Percentiles rank a stretch among this genome's conserved stretches.
Conservation (phyloP, 2,797 vertebrate genomes). For the Rhodeus uyekii region DNA sequence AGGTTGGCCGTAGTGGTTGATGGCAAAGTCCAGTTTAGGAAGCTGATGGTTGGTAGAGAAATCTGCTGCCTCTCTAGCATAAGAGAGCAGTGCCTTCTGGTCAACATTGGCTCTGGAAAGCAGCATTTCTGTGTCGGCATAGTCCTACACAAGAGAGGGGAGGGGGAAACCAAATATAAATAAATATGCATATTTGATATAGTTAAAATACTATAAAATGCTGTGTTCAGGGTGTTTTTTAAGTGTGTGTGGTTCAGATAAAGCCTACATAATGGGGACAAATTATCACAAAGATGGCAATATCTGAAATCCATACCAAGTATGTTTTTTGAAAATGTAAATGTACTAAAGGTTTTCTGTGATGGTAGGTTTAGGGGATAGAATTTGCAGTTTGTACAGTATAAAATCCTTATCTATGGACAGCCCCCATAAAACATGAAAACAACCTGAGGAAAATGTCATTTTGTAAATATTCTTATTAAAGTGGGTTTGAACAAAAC, state of each 20-base stretch:
- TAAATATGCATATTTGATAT: background rate
- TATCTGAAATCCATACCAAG: background rate
- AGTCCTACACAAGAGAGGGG: slow-evolving; percentile 80
- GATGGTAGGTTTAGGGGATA: no score
- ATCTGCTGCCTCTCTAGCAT: slow-evolving; percentile 91
- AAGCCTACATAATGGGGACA: background rate
- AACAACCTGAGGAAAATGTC: background rate
- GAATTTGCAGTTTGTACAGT: no score
- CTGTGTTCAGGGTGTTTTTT: background rate
- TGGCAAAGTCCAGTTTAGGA: slow-evolving; percentile 93
- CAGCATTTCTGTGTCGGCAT: slow-evolving; percentile 89
- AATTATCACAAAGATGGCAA: background rate
- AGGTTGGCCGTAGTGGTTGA: slow-evolving; percentile 98
- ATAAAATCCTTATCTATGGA: background rate
- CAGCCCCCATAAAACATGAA: background rate
- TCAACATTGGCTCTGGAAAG: slow-evolving; percentile 95
- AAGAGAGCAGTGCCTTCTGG: slow-evolving; percentile 91
- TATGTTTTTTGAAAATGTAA: background rate
- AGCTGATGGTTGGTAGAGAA: slow-evolving; percentile 97
- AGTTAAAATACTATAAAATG: background rate
- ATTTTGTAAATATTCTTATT: background rate
- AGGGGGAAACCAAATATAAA: background rate
- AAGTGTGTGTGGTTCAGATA: background rate
- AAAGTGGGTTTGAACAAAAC: background rate
- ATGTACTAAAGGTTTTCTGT: background rate